These are phyloP conservation scores for Latrodectus geometricus DNA, from an alignment of 1,140 invertebrate species.

Conservation along the genomic window DNA sequence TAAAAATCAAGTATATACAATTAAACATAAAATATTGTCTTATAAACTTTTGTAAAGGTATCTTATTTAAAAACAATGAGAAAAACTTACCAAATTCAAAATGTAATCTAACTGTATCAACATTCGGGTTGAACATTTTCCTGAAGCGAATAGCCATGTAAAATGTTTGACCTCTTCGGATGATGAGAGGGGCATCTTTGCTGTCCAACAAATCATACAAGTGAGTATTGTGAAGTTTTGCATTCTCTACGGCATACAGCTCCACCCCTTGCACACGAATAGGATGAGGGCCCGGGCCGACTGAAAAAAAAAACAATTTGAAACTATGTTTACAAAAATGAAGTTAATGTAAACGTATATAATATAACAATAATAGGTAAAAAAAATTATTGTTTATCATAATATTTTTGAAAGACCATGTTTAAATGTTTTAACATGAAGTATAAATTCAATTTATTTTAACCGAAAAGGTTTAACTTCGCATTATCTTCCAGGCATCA, in stretches of 20 bases:
- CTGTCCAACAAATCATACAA: constrained; percentile 75
- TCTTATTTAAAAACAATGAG: too few species aligned
- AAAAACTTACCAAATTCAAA: constrained; percentile 73
- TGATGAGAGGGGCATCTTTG: constrained; percentile 72
- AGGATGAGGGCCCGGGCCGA: constrained; percentile 39
- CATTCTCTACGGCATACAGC: constrained; percentile 76
- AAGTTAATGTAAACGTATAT: not conserved
- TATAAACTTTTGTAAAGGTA: too few species aligned
- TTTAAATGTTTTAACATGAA: too few species aligned
- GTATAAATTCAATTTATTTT: too few species aligned
- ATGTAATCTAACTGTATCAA: constrained; percentile 74
- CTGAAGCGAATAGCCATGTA: constrained; percentile 74
- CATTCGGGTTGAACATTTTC: constrained; percentile 71
- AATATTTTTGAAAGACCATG: too few species aligned
- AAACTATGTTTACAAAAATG: not conserved
- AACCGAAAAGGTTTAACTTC: too few species aligned
- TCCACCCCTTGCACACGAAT: constrained; percentile 70
- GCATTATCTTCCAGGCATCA: too few species aligned
- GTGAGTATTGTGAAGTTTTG: constrained; percentile 75
- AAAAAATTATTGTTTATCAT: too few species aligned
- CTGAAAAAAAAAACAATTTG: constrained; percentile 1
- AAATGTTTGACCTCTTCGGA: constrained; percentile 77
- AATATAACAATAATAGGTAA: too few species aligned
- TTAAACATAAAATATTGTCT: too few species aligned
- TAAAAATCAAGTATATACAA: too few species aligned